A percentile compares a stretch with the other conserved stretches of the same genome.
phyloP scores from a whole-genome alignment of 2,797 vertebrate genomes.

The Paramormyrops hopkinsi region DNA sequence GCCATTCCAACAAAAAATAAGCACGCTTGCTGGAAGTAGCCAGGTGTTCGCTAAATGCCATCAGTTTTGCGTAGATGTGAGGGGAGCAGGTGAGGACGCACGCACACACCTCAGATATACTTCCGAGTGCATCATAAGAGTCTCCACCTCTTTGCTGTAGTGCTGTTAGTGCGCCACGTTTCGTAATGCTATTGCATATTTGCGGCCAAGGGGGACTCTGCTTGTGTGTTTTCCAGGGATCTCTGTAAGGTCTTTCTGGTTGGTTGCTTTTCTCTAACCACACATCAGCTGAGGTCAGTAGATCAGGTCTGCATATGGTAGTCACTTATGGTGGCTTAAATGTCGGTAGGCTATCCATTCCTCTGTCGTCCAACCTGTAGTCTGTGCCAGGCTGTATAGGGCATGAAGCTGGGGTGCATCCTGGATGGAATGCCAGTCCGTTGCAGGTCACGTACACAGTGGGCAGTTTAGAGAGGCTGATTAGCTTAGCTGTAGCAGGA shows the following conservation, averaged over 20 bases:
- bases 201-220: not conserved
- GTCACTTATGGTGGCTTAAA: not conserved
- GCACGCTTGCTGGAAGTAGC: not conserved
- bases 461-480: not conserved
- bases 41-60: not conserved
- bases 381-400: not conserved
- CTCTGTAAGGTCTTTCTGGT: not conserved
- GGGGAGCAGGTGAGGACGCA: not conserved
- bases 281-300: not conserved
- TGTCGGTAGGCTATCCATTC: not conserved
- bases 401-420: not conserved
- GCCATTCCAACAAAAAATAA: not conserved
- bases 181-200: not conserved
- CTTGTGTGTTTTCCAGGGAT: not conserved
- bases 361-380: not conserved
- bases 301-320: not conserved
- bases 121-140: not conserved
- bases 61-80: not conserved
- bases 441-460: not conserved
- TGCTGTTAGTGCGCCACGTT: not conserved
- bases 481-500: not conserved
- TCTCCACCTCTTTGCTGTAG: not conserved
- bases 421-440: not conserved
- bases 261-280: not conserved
- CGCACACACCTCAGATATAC: not conserved